Evolutionary conservation across 2,888 invertebrate species (phyloP).

Genomic region (Andrena chrysosceles): DNA sequence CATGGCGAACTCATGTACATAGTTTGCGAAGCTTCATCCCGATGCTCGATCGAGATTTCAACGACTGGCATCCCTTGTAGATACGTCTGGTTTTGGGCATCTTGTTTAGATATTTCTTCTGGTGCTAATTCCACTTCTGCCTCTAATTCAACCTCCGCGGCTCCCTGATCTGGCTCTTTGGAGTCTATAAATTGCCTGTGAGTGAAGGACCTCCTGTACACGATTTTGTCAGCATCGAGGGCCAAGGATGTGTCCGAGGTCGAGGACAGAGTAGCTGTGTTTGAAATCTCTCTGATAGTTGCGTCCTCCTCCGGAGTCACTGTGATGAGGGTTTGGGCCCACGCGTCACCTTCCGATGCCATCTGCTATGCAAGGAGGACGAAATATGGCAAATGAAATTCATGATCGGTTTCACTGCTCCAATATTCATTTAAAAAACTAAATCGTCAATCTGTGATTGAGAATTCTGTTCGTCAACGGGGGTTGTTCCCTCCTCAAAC

Average conservation of each 20-base stretch:
- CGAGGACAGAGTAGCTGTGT: constrained; percentile 63
- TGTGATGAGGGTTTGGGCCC: constrained; percentile 75
- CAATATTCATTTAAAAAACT: too few species aligned
- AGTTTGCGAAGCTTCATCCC: constrained; percentile 74
- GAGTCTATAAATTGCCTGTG: constrained; percentile 61
- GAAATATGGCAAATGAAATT: not conserved
- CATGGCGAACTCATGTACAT: constrained; percentile 71
- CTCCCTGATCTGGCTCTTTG: constrained; percentile 41
- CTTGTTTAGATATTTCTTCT: constrained; percentile 20
- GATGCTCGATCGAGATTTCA: constrained; percentile 61
- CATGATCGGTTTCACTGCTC: not conserved
- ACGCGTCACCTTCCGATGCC: constrained; percentile 47
- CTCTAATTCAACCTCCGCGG: not conserved
- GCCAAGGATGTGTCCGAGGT: constrained; percentile 43
- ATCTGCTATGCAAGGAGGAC: constrained; percentile 28
- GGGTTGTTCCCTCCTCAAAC: not conserved
- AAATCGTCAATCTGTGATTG: not conserved
- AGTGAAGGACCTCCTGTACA: constrained; percentile 56
- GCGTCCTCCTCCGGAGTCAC: constrained; percentile 74
- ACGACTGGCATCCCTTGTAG: constrained; percentile 72
- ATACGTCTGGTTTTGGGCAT: constrained; percentile 72
- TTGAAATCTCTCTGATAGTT: constrained; percentile 69
- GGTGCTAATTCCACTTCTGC: not conserved
- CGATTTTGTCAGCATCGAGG: constrained; percentile 62
- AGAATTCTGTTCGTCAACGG: not conserved